Conservation (phyloP, 2,797 vertebrate species). For the Spinibarbus caldwelli region DNA sequence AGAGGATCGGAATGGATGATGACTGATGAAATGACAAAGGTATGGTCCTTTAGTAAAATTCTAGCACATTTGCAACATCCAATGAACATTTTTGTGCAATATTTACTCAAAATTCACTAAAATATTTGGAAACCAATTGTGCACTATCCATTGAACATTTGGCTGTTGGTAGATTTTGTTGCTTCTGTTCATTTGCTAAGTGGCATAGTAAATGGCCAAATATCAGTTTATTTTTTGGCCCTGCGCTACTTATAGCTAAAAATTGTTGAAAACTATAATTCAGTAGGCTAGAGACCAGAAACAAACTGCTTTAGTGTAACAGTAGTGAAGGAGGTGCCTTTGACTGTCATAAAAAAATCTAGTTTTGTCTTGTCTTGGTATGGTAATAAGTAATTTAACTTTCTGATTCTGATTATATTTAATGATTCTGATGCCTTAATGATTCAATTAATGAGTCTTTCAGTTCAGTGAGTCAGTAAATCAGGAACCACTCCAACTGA, state of each 20-base stretch:
- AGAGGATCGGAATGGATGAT: background rate
- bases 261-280: background rate
- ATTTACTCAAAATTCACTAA: background rate
- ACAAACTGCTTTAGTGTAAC: background rate
- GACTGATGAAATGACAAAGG: background rate
- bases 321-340: background rate
- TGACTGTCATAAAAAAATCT: background rate
- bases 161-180: background rate
- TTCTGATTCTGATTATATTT: background rate
- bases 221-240: background rate
- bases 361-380: background rate
- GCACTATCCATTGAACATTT: background rate
- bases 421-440: background rate
- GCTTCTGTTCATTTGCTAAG: background rate
- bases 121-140: background rate
- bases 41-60: background rate
- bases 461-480: slow-evolving; percentile 9
- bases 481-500: background rate
- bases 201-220: background rate
- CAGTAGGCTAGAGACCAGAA: background rate
- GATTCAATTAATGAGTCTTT: background rate
- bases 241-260: background rate
- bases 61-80: background rate
- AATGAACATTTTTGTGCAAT: background rate
- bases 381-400: background rate